phyloP scores from a whole-genome alignment of 2,113 vertebrate species.

The Phylloscopus trochiloides region DNA sequence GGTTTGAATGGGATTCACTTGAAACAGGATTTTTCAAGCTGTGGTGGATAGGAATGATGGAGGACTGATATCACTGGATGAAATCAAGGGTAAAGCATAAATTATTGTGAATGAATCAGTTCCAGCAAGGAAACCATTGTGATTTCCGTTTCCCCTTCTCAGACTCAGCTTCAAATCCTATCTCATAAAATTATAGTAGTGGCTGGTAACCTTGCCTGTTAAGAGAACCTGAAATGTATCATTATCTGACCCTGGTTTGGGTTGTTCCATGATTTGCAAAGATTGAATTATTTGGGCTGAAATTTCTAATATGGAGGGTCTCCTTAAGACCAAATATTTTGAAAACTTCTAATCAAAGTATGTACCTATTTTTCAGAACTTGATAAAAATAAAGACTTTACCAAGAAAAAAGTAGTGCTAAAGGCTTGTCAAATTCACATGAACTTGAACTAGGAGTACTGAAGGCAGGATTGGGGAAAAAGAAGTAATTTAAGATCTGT shows the following conservation, averaged over 20 bases:
- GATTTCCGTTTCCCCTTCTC: slow-evolving; percentile 7
- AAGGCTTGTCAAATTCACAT: not conserved
- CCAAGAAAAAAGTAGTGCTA: not conserved
- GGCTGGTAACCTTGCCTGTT: not conserved
- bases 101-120: slow-evolving; percentile 4
- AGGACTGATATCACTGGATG: not conserved
- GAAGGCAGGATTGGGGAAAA: not conserved
- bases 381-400: not conserved
- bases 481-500: not conserved
- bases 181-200: not conserved
- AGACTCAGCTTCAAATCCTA: not conserved
- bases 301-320: not conserved
- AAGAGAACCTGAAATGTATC: not conserved
- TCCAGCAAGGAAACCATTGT: slow-evolving; percentile 53
- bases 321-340: not conserved
- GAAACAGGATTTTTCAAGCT: slow-evolving; percentile 45
- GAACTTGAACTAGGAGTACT: not conserved
- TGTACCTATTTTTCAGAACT: not conserved
- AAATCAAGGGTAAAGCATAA: slow-evolving; percentile 31
- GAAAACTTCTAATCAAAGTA: not conserved
- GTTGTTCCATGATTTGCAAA: not conserved
- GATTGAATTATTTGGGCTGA: not conserved
- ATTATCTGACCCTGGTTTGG: not conserved
- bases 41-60: slow-evolving; percentile 14
- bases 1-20: slow-evolving; percentile 48